Conservation (phyloP, 2,113 vertebrate species). For the Todiramphus saurophagus region DNA sequence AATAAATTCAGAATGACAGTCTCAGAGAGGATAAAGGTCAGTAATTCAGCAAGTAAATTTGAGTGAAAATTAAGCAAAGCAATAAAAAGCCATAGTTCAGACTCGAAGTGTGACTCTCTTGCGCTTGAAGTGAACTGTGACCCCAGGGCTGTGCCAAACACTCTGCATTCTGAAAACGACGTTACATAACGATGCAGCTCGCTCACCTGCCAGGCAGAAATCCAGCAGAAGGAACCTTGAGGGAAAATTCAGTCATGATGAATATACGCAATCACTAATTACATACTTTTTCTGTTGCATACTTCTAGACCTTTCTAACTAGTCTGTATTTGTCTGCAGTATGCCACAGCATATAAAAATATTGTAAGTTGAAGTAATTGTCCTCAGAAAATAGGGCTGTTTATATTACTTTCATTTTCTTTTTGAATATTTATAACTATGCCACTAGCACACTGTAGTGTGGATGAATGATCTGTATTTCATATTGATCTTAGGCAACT, state of each 20-base stretch:
- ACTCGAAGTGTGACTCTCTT: neutral
- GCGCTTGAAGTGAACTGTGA: neutral
- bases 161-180: neutral
- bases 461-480: conserved; percentile 42
- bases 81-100: neutral
- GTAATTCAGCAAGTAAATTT: neutral
- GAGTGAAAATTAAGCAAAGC: neutral
- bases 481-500: conserved; percentile 51
- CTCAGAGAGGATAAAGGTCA: neutral
- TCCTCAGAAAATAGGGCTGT: neutral
- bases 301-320: neutral
- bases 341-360: neutral
- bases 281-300: neutral
- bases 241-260: neutral
- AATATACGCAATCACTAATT: neutral
- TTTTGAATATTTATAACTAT: conserved; percentile 44
- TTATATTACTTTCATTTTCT: conserved; percentile 7
- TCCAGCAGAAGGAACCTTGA: neutral
- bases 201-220: neutral
- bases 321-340: neutral
- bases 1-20: neutral
- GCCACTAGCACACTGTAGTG: neutral
- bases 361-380: neutral
- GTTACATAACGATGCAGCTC: neutral
- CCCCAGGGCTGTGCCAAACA: neutral